These are phyloP conservation scores for Tetramorium bicarinatum DNA, from an alignment of 2,888 invertebrate species.

Conservation along the genomic window DNA sequence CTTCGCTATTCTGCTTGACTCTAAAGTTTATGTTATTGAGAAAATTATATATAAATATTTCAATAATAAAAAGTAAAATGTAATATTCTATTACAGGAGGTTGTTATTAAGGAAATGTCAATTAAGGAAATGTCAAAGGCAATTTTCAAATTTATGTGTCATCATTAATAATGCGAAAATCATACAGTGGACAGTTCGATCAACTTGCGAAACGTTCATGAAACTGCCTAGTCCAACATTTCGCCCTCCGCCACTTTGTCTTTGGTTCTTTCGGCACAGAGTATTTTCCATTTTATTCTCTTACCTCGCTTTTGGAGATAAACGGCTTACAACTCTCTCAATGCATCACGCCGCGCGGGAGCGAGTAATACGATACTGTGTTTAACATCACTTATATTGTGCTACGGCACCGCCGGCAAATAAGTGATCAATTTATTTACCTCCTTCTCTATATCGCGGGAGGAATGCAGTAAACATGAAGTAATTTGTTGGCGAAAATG, in stretches of 20 bases:
- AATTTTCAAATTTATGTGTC: background rate
- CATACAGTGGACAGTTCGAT: conserved; percentile 7
- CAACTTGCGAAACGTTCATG: background rate
- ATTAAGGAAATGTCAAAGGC: background rate
- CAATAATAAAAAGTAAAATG: background rate
- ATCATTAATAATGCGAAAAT: background rate
- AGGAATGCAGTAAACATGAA: conserved; percentile 54
- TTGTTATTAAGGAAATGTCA: background rate
- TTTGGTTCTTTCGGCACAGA: conserved; percentile 34
- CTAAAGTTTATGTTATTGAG: background rate
- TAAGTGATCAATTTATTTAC: conserved; percentile 59
- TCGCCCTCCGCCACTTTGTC: conserved; percentile 30
- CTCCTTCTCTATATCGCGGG: conserved; percentile 44
- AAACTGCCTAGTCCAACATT: conserved; percentile 34
- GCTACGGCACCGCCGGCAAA: conserved; percentile 47
- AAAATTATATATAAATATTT: background rate
- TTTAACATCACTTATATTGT: conserved; percentile 57
- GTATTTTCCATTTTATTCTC: conserved; percentile 56
- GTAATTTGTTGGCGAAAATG: conserved; percentile 57
- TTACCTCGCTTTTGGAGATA: conserved; percentile 48
- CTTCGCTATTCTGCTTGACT: background rate
- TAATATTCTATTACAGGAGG: background rate
- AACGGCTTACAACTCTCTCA: conserved; percentile 57
- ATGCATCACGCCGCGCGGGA: conserved; percentile 48
- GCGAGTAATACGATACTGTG: conserved; percentile 54